phyloP scores from a whole-genome alignment of 2,888 invertebrate species.

The Sepioteuthis lessoniana region DNA sequence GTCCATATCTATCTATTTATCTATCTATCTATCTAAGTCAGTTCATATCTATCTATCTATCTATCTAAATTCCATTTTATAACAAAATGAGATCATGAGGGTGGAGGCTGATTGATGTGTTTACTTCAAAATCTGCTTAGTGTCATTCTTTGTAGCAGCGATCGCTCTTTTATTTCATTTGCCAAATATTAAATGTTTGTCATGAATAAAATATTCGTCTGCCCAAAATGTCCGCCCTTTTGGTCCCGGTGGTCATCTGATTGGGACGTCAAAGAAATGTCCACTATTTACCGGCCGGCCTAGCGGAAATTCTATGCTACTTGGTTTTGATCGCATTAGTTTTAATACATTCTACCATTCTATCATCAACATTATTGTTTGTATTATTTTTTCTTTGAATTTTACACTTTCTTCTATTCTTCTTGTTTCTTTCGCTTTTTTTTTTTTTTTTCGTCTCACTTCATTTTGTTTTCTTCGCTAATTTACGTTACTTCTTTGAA shows the following conservation, averaged over 20 bases:
- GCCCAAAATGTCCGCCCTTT: background rate
- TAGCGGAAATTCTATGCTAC: background rate
- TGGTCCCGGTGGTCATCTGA: background rate
- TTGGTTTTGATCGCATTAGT: background rate
- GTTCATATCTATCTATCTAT: background rate
- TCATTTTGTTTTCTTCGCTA: no score
- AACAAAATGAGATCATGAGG: no score
- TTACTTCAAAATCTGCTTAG: background rate
- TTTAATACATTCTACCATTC: background rate
- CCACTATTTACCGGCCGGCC: background rate
- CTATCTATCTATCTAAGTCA: no score
- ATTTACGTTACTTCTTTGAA: no score
- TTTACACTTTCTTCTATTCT: no score
- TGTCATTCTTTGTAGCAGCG: background rate
- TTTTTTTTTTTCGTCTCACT: no score
- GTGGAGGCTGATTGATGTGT: no score
- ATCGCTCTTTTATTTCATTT: background rate
- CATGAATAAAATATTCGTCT: constrained; percentile 4
- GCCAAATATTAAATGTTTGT: background rate
- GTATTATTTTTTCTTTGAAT: no score
- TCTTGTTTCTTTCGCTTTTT: no score
- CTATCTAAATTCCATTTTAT: background rate
- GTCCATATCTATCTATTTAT: no score
- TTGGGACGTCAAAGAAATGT: background rate
- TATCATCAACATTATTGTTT: background rate